Percentiles rank a stretch among this genome's conserved stretches.
phyloP scores from a whole-genome alignment of 2,113 vertebrate genomes.

The Dromaius novaehollandiae region DNA sequence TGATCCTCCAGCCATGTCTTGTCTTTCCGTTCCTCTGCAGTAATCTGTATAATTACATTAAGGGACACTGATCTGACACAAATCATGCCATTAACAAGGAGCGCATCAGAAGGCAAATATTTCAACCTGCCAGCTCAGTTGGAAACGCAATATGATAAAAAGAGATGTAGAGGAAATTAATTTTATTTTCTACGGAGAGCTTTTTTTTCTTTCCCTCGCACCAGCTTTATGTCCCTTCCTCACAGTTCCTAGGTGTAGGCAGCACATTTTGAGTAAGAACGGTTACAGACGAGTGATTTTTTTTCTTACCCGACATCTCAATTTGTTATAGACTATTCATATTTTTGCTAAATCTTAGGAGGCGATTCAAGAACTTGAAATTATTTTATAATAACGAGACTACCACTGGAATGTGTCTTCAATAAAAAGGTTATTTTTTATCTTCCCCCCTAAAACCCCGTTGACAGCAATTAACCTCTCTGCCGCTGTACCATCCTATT shows the following conservation, averaged over 20 bases:
- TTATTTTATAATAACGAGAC: not conserved
- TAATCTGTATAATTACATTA: not conserved
- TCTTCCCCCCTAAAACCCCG: not conserved
- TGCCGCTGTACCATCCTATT: not conserved
- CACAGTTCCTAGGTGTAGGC: not conserved
- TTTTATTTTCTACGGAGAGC: not conserved
- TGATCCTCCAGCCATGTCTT: not conserved
- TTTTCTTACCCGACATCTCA: not conserved
- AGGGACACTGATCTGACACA: constrained; percentile 6
- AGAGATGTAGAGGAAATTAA: not conserved
- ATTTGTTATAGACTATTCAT: not conserved
- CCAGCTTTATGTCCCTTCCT: not conserved
- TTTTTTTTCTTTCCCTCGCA: not conserved
- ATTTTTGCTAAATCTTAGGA: not conserved
- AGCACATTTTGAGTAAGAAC: not conserved
- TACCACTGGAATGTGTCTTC: not conserved
- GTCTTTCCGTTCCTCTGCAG: not conserved
- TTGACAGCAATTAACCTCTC: constrained; percentile 4
- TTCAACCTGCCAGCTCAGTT: constrained; percentile 26
- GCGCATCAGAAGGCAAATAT: constrained; percentile 15
- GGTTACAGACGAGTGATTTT: not conserved
- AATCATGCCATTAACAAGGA: constrained; percentile 10
- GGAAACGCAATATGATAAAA: not conserved
- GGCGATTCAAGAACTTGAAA: not conserved
- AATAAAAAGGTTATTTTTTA: not conserved